Conservation (phyloP, 1,140 invertebrate species). For the Drosophila nannoptera region DNA sequence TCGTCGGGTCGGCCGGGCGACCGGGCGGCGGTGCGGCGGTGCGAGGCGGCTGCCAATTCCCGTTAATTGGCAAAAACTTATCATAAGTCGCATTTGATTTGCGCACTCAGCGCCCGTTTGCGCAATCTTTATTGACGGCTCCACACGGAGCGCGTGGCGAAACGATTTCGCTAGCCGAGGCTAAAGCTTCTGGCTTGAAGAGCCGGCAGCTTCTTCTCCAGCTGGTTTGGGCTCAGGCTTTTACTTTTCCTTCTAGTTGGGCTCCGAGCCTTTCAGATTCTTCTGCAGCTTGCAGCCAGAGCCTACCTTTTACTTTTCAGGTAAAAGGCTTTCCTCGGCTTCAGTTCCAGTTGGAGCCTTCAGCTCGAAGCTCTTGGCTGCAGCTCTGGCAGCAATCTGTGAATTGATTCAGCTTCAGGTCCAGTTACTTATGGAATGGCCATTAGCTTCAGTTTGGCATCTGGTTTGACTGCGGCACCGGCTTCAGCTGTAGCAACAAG, state of each 20-base stretch:
- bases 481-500: too few species aligned
- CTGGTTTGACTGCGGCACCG: not conserved
- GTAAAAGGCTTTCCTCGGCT: too few species aligned
- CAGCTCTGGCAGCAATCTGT: too few species aligned
- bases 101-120: conserved; percentile 9
- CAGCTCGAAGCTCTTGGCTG: too few species aligned
- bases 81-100: not conserved
- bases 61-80: conserved; percentile 1
- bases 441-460: not conserved
- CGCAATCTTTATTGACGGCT: conserved; percentile 26
- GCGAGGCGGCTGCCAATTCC: not conserved
- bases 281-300: too few species aligned
- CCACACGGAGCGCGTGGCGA: conserved; percentile 33
- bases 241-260: too few species aligned
- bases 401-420: not conserved
- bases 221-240: too few species aligned
- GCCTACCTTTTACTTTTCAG: too few species aligned
- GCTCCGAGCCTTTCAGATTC: too few species aligned
- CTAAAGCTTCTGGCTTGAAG: too few species aligned
- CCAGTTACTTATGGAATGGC: not conserved
- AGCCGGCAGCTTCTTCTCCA: too few species aligned
- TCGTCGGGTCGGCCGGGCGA: not conserved
- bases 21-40: not conserved
- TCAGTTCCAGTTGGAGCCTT: too few species aligned
- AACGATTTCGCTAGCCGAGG: conserved; percentile 23